phyloP scores from a whole-genome alignment of 2,888 invertebrate genomes.

The Pachydiplax longipennis region DNA sequence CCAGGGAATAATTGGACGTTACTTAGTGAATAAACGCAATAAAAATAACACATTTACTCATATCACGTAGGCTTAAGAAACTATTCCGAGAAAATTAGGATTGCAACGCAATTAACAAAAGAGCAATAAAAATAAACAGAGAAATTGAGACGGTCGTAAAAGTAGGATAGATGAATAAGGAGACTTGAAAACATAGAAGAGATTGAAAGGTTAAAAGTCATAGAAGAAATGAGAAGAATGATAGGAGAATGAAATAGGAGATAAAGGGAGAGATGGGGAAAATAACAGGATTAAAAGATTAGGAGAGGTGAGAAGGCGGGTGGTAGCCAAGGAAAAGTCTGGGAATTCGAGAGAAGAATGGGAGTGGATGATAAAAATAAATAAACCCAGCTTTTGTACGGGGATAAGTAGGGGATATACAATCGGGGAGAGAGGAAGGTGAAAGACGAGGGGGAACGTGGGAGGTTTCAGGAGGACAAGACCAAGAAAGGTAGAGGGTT shows the following conservation, averaged over 20 bases:
- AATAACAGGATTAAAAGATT: not conserved
- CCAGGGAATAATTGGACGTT: too few species aligned
- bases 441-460: not conserved
- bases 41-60: too few species aligned
- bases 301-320: not conserved
- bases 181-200: not conserved
- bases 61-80: too few species aligned
- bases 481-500: constrained; percentile 20
- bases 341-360: not conserved
- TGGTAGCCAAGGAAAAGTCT: not conserved
- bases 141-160: not conserved
- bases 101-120: too few species aligned
- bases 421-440: not conserved
- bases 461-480: not conserved
- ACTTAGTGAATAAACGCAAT: too few species aligned
- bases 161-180: not conserved
- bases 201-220: not conserved
- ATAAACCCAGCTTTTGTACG: not conserved
- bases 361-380: not conserved
- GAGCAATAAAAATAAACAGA: not conserved
- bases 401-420: not conserved
- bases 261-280: not conserved
- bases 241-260: not conserved
- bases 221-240: not conserved
- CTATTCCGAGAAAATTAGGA: too few species aligned